Percentiles rank a stretch among this genome's conserved stretches.
Conservation (phyloP, 2,797 vertebrate species). For the Fistularia commersonii region DNA sequence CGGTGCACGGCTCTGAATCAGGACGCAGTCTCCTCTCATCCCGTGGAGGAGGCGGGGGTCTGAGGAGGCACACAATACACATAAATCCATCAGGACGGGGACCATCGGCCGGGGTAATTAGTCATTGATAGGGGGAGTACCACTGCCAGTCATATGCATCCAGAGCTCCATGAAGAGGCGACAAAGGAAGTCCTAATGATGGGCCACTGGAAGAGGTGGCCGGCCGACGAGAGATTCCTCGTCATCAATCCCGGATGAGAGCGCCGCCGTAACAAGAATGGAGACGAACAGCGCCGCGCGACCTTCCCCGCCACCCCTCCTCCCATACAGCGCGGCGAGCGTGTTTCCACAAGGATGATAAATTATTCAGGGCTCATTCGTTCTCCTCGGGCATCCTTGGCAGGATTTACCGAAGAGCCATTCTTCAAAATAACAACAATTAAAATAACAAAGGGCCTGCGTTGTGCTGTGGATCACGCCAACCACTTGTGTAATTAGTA, state of each 20-base stretch:
- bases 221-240: conserved; percentile 47
- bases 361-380: conserved; percentile 92
- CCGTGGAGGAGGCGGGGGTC: conserved; percentile 9
- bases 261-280: conserved; percentile 46
- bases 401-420: conserved; percentile 81
- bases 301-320: conserved; percentile 9
- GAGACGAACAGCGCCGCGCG: conserved; percentile 45
- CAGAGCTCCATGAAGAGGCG: conserved; percentile 32
- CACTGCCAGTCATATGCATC: conserved; percentile 84
- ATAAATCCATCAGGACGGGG: conserved; percentile 88
- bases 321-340: conserved; percentile 52
- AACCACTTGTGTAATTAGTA: conserved; percentile 75
- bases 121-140: conserved; percentile 80
- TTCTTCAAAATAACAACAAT: conserved; percentile 87
- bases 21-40: conserved; percentile 61
- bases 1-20: conserved; percentile 81
- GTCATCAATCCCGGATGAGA: conserved; percentile 64
- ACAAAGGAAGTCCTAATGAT: conserved; percentile 61
- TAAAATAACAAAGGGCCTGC: conserved; percentile 81
- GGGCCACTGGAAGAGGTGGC: conserved; percentile 45
- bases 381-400: conserved; percentile 71
- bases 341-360: conserved; percentile 87
- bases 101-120: conserved; percentile 89
- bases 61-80: conserved; percentile 78
- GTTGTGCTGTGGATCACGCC: conserved; percentile 43